These are phyloP conservation scores for Nezara viridula DNA, from an alignment of 2,888 invertebrate species.

Conservation along the genomic window DNA sequence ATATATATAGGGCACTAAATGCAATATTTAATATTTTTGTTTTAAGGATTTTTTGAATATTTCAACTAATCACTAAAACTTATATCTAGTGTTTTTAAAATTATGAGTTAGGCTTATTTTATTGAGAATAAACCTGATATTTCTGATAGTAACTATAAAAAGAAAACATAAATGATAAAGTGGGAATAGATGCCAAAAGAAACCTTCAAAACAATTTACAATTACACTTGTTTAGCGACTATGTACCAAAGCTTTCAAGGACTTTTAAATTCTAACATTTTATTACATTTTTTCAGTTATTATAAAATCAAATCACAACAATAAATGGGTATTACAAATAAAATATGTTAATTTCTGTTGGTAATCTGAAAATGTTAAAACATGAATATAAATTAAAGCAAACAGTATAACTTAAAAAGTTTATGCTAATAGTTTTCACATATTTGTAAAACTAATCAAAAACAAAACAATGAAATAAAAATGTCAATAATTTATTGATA, in stretches of 20 bases:
- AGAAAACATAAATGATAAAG: not conserved
- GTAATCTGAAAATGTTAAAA: not conserved
- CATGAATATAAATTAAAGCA: not conserved
- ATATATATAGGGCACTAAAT: not conserved
- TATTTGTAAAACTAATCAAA: not conserved
- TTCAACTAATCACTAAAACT: not conserved
- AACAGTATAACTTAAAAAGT: not conserved
- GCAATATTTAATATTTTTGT: not conserved
- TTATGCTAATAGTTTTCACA: not conserved
- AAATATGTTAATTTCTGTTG: not conserved
- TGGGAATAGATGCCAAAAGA: not conserved
- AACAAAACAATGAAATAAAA: not conserved
- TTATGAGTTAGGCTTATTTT: not conserved
- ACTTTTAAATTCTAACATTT: not conserved
- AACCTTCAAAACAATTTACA: conserved; percentile 43
- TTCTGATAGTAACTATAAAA: not conserved
- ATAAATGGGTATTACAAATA: too few species aligned
- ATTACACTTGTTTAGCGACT: conserved; percentile 3
- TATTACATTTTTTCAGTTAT: not conserved
- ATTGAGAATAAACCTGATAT: not conserved
- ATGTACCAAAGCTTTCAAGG: not conserved
- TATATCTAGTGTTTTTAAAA: not conserved
- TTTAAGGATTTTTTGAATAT: not conserved
- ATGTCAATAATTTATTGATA: not conserved
- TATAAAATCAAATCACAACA: not conserved